Evolutionary conservation across 2,888 invertebrate species (phyloP), one percentile per base, ranked within the genome.

Genomic region (Artemia sp.): DNA sequence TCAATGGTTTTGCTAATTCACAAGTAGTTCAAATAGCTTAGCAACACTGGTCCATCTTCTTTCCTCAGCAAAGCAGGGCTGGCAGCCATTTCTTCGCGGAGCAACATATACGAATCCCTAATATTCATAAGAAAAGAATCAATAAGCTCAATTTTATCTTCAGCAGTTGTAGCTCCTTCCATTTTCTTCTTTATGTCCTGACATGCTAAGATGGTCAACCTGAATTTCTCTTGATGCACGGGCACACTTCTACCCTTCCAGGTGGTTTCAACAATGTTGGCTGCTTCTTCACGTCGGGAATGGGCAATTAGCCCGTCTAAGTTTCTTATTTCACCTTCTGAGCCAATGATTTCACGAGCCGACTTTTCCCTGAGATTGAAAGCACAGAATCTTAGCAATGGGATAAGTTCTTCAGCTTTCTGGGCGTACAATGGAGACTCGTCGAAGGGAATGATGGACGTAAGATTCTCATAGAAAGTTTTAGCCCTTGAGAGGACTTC

Each of bases 281-380:
- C 88, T 19, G 87, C 84, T 71, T 89, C 87, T 74, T 89, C 88
- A 76, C 90, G 88, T 67, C 84, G 79, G 0, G 90, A 89, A 78
- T 93, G 90, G n/a, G 88, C 86, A 78, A 92, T 87, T 69, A 93
- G 81, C 52, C 87, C 84, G 82, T 83, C 74, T 19, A 71, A 58
- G 51, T 14, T 14, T 14, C 52, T 51, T 12, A 52, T 68, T 68
- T 52, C 52, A 53, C 51, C 51, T 12, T 51, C 12, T 69, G 50
- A 12, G 19, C 19, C 1, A 19, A 19, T 19, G 19, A 19, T 19
- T 19, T 19, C 19, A 19, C 19, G 19, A 51, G 91, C 92, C 51
- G 88, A 85, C 73, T 88, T 88, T 74, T 95, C 95, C 58, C 94
- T 94, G 74, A 94, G 91, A 78, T 96, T 96, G 80, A 96, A 97